Conservation (phyloP, 2,888 invertebrate species). For the Molorchus minor region DNA sequence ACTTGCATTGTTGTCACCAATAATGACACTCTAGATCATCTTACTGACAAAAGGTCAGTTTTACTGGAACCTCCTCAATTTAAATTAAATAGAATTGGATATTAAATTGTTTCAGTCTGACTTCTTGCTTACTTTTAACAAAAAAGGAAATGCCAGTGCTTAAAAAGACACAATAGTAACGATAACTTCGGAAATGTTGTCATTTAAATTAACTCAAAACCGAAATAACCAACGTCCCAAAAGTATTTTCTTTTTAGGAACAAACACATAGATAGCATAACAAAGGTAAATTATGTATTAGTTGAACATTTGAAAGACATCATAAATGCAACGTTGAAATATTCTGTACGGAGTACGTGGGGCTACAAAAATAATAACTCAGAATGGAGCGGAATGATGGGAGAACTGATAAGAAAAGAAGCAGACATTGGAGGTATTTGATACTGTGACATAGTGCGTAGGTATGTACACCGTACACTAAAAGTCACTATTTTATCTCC, state of each 20-base stretch:
- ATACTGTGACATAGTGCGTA: too few relatives aligned
- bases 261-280: conserved; percentile 68
- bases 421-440: conserved; percentile 74
- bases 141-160: not conserved
- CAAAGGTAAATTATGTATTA: conserved; percentile 71
- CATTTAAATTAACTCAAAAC: not conserved
- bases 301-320: conserved; percentile 68
- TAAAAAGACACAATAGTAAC: not conserved
- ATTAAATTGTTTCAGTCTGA: not conserved
- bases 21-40: conserved; percentile 68
- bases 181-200: not conserved
- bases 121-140: not conserved
- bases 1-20: conserved; percentile 70
- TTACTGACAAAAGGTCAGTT: conserved; percentile 68
- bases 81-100: not conserved
- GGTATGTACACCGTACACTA: too few relatives aligned
- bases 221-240: not conserved
- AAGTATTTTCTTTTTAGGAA: conserved; percentile 49
- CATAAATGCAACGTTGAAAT: conserved; percentile 67
- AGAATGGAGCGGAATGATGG: conserved; percentile 73
- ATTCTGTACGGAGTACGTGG: conserved; percentile 68
- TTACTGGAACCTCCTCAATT: not conserved
- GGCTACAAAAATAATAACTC: conserved; percentile 68
- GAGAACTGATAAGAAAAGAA: conserved; percentile 67
- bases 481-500: too few relatives aligned